Percentiles rank a stretch among this genome's conserved stretches.
These are phyloP conservation scores for Hephaestus fuliginosus DNA, from an alignment of 2,797 vertebrate species.

Conservation along the genomic window DNA sequence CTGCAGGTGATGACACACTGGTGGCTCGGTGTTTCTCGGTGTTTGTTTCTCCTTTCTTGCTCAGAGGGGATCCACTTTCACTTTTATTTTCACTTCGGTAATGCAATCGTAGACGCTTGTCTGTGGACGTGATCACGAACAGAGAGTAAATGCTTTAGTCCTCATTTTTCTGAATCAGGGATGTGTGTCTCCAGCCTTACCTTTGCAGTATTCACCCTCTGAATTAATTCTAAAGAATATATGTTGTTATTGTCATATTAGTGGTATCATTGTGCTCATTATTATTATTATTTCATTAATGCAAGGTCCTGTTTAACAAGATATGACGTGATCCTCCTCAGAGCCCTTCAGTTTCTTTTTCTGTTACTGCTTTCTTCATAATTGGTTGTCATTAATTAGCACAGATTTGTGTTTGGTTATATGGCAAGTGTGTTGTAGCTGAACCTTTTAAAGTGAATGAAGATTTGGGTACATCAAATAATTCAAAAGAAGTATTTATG, in stretches of 20 bases:
- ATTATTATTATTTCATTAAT: too few species aligned
- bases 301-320: too few species aligned
- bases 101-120: neutral
- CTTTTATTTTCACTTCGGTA: constrained; percentile 33
- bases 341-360: neutral
- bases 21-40: fast-evolving
- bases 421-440: too few species aligned
- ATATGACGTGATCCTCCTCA: too few species aligned
- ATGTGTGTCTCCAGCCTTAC: neutral
- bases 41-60: neutral
- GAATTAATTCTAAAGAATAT: too few species aligned
- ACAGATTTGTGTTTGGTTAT: too few species aligned
- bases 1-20: neutral
- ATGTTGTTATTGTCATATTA: too few species aligned
- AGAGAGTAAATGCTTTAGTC: neutral
- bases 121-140: neutral
- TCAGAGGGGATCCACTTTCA: constrained; percentile 2
- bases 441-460: too few species aligned
- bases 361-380: neutral
- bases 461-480: too few species aligned
- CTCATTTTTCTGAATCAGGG: neutral
- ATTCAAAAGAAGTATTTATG: neutral
- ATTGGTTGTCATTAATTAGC: neutral
- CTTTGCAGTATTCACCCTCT: neutral
- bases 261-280: too few species aligned